Percentiles rank a stretch among this genome's conserved stretches.
These are phyloP conservation scores for Chinchilla lanigera DNA, from an alignment of 2,113 vertebrate genomes.

Conservation along the genomic window DNA sequence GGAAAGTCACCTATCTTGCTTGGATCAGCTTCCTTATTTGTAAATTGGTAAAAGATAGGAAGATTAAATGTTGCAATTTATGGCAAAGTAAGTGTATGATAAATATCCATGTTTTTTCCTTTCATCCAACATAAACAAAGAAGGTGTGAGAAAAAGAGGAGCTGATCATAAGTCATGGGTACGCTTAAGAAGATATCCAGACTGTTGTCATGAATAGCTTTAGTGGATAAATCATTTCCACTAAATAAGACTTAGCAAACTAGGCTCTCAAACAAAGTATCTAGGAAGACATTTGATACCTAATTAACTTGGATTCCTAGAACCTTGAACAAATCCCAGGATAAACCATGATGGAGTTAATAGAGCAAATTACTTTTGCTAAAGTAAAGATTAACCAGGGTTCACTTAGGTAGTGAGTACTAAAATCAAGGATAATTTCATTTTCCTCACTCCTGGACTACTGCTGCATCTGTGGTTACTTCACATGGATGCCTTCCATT, in stretches of 20 bases:
- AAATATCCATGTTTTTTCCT: conserved; percentile 37
- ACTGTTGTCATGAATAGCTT: not conserved
- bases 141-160: conserved; percentile 21
- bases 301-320: conserved; percentile 51
- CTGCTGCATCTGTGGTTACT: not conserved
- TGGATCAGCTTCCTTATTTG: not conserved
- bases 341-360: conserved; percentile 31
- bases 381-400: conserved; percentile 33
- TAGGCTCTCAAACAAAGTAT: conserved; percentile 26
- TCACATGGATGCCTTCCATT: not conserved
- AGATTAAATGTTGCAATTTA: conserved; percentile 21
- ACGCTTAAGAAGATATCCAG: not conserved
- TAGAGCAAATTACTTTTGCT: conserved; percentile 37
- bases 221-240: not conserved
- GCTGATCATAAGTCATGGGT: conserved; percentile 27
- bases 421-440: conserved; percentile 52
- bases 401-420: conserved; percentile 40
- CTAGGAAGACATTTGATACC: conserved; percentile 45
- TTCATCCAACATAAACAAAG: conserved; percentile 35
- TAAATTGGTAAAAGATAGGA: conserved; percentile 19
- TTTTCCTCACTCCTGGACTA: not conserved
- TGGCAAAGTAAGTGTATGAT: conserved; percentile 3
- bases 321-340: conserved; percentile 3
- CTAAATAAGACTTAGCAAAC: conserved; percentile 34
- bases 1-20: not conserved